Evolutionary conservation across 2,113 vertebrate genomes (phyloP), one percentile per base, ranked within the genome.

Genomic region (Proteles cristata): DNA sequence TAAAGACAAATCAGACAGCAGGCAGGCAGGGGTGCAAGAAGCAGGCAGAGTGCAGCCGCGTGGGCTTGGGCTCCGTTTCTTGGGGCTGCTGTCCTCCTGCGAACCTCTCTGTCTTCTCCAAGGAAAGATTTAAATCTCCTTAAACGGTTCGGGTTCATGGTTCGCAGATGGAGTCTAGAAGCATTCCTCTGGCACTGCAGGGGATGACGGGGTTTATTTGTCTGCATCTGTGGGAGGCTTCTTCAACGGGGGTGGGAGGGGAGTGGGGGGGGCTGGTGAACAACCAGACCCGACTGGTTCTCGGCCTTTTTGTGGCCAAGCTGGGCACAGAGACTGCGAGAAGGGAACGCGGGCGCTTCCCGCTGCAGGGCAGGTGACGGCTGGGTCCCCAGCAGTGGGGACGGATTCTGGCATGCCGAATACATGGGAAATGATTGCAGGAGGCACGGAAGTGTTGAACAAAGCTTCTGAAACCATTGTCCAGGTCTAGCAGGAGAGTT

Each of bases 111-210:
- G 50, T 83, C 95, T 96, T 95, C 81, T 85, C 66, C 53, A 74
- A 88, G 94, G 55, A 84, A 85, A 68, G 79, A 63, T 81, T 92
- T 96, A 80, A 87, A 90, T 96, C 81, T 95, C 93, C 58, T 74
- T 26, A 89, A 85, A 91, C 7, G 10, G 58, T 77, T 50, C 55
- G 74, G 28, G 68, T 55, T 91, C 15, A 0, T 68, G 11, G 28
- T 79, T 55, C 55, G 43, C 92, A 79, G 66, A 85, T 11, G 15
- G 80, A 0, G 26, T 53, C 92, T 88, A 16, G 92, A 96, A 94
- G 28, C 33, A 4, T 66, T 79, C 68, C 80, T 63, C 14, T 23
- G 86, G 69, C 5, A 0, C 76, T 21, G 50, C 39, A 61, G 16
- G 90, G 45, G 45, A 19, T 48, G 69, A 11, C 2, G 15, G 48